phyloP scores from a whole-genome alignment of 2,113 vertebrate species.

The Rhipidura dahli region DNA sequence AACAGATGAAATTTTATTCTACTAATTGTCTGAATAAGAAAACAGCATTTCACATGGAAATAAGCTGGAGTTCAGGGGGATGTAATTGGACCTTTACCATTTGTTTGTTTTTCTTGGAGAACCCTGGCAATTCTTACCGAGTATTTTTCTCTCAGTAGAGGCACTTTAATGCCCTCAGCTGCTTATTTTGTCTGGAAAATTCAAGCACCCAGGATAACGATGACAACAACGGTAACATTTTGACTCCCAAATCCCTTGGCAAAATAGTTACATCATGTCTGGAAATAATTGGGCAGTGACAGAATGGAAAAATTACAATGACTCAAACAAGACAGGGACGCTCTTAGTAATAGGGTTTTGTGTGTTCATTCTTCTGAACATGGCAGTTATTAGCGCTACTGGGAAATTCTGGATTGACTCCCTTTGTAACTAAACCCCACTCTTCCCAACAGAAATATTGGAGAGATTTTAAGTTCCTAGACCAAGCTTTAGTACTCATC shows the following conservation, averaged over 20 bases:
- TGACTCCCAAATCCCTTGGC: slow-evolving; percentile 53
- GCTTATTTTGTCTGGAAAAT: slow-evolving; percentile 60
- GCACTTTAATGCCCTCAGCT: slow-evolving; percentile 27
- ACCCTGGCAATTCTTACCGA: neutral
- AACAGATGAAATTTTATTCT: slow-evolving; percentile 7
- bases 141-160: slow-evolving; percentile 10
- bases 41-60: slow-evolving; percentile 14
- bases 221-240: slow-evolving; percentile 36
- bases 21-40: slow-evolving; percentile 13
- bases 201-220: slow-evolving; percentile 48
- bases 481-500: neutral
- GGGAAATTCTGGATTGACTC: neutral
- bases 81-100: neutral
- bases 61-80: neutral
- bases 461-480: neutral
- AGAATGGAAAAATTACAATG: slow-evolving; percentile 54
- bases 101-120: slow-evolving; percentile 52
- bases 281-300: slow-evolving; percentile 59
- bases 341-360: neutral
- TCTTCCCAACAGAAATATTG: neutral
- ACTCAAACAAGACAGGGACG: neutral
- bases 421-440: neutral
- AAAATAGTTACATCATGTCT: slow-evolving; percentile 61
- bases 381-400: neutral
- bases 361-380: neutral